A percentile compares a stretch with the other conserved stretches of the same genome.
Evolutionary conservation across 2,797 vertebrate species (phyloP).

Genomic region (Anolis apletophallus): DNA sequence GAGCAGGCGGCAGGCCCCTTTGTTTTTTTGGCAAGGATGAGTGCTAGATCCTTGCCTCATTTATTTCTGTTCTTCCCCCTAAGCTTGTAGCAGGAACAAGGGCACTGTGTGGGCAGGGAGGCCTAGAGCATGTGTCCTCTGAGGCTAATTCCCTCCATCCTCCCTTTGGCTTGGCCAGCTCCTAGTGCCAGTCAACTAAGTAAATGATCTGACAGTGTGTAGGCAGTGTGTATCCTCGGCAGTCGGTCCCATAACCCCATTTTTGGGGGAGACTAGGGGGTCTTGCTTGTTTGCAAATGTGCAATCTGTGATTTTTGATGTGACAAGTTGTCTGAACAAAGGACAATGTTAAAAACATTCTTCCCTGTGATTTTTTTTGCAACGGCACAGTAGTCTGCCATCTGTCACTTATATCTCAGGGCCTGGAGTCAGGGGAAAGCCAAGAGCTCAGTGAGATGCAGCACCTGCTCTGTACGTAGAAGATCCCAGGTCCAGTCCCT

Average conservation of each 20-base stretch:
- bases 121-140: not conserved
- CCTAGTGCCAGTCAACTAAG: not conserved
- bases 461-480: not conserved
- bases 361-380: not conserved
- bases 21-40: not conserved
- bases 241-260: too few relatives aligned
- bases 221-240: not conserved
- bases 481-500: not conserved
- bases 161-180: not conserved
- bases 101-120: not conserved
- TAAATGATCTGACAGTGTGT: not conserved
- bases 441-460: not conserved
- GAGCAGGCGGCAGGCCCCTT: not conserved
- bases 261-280: not conserved
- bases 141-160: not conserved
- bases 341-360: not conserved
- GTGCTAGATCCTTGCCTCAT: not conserved
- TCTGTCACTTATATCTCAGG: not conserved
- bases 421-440: not conserved
- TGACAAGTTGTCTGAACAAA: not conserved
- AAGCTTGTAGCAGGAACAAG: not conserved
- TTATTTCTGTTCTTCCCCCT: not conserved
- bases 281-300: not conserved
- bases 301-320: not conserved
- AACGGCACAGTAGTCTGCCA: not conserved